These are phyloP conservation scores for Melanocharis versteri DNA, from an alignment of 2,113 vertebrate species.

Conservation along the genomic window DNA sequence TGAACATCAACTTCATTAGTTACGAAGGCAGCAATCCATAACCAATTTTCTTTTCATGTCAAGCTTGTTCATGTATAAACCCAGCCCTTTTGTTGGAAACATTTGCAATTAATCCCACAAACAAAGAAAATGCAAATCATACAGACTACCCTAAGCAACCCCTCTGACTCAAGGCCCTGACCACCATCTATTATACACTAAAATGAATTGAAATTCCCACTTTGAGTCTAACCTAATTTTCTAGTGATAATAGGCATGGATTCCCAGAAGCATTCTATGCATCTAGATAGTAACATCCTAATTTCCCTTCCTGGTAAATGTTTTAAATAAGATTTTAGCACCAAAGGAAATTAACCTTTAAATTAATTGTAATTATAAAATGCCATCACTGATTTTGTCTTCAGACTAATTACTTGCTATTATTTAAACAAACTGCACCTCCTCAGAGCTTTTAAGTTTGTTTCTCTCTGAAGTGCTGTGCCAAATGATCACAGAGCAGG, in stretches of 20 bases:
- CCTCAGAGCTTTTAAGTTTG: constrained; percentile 71
- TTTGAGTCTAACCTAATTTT: constrained; percentile 78
- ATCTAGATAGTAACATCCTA: constrained; percentile 78
- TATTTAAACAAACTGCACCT: constrained; percentile 79
- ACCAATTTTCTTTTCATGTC: constrained; percentile 79
- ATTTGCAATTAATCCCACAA: constrained; percentile 78
- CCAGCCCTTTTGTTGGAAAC: constrained; percentile 72
- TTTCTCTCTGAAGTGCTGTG: constrained; percentile 28
- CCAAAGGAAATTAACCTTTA: constrained; percentile 84
- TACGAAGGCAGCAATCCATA: constrained; percentile 79
- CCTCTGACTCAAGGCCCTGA: constrained; percentile 62
- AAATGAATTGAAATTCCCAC: constrained; percentile 77
- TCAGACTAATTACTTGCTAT: constrained; percentile 80
- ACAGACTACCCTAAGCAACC: constrained; percentile 57
- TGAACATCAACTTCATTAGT: constrained; percentile 77
- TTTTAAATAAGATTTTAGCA: constrained; percentile 84
- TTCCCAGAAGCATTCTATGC: constrained; percentile 73
- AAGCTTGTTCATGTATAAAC: constrained; percentile 72
- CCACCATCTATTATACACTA: constrained; percentile 70
- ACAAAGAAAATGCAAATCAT: constrained; percentile 77
- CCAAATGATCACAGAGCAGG: not conserved
- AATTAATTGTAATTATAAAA: constrained; percentile 84
- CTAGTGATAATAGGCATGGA: constrained; percentile 75
- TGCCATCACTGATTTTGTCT: constrained; percentile 79
- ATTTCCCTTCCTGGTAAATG: constrained; percentile 79